Conservation (phyloP, 2,888 invertebrate genomes). For the Drosophila nigritarsus region DNA sequence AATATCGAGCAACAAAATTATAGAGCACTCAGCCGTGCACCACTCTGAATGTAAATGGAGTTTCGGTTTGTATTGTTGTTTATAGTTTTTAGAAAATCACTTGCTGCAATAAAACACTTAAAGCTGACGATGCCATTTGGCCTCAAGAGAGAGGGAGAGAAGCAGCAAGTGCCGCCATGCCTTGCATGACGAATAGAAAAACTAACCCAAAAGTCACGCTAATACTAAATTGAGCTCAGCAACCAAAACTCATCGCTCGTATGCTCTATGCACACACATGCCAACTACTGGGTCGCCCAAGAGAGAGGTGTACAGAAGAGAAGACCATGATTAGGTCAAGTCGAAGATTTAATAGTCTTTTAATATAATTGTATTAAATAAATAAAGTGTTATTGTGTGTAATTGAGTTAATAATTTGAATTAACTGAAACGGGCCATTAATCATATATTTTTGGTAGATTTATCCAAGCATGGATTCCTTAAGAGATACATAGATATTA, state of each 20-base stretch:
- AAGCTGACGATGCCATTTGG: constrained; percentile 43
- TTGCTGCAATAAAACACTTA: constrained; percentile 72
- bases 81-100: constrained; percentile 71
- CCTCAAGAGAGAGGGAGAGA: constrained; percentile 18
- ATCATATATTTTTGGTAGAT: background rate
- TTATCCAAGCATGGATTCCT: background rate
- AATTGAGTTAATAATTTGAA: background rate
- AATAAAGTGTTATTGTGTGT: background rate
- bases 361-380: background rate
- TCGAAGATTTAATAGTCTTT: constrained; percentile 11
- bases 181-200: constrained; percentile 79
- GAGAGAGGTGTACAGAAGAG: background rate
- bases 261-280: constrained; percentile 57
- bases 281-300: constrained; percentile 16
- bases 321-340: background rate
- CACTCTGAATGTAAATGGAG: constrained; percentile 40
- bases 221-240: constrained; percentile 77
- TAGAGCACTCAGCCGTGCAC: constrained; percentile 35
- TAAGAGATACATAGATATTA: background rate
- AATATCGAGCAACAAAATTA: constrained; percentile 60
- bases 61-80: constrained; percentile 35
- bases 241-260: constrained; percentile 48
- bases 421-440: background rate
- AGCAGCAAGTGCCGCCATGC: constrained; percentile 52
- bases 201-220: constrained; percentile 81